Percentiles rank a stretch among this genome's conserved stretches.
Evolutionary conservation across 2,797 vertebrate genomes (phyloP).

Genomic region (Alosa sapidissima): DNA sequence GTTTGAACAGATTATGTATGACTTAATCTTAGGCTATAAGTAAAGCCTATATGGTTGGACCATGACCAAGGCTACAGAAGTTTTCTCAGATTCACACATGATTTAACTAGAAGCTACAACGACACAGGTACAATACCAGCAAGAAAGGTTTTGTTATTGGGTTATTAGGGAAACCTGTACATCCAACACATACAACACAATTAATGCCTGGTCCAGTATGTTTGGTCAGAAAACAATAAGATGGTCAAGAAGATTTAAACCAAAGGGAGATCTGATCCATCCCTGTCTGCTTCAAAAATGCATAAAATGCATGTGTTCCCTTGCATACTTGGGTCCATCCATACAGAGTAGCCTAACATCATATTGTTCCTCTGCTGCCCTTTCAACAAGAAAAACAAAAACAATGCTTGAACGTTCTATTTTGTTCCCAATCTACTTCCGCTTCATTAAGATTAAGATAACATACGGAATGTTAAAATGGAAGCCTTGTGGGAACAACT

Average conservation of each 20-base stretch:
- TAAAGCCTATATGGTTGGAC: not conserved
- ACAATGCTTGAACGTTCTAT: no score
- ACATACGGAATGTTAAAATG: no score
- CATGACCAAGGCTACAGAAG: not conserved
- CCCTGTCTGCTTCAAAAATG: not conserved
- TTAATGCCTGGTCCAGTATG: not conserved
- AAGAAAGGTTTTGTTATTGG: not conserved
- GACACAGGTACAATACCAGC: not conserved
- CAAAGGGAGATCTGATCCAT: not conserved
- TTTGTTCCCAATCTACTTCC: no score
- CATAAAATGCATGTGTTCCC: no score
- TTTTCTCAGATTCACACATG: not conserved
- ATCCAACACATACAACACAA: not conserved
- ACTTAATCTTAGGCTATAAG: not conserved
- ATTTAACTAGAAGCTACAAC: not conserved
- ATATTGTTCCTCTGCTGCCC: no score
- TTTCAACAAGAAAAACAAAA: no score
- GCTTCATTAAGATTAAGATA: no score
- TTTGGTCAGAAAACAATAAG: not conserved
- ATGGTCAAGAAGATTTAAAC: not conserved
- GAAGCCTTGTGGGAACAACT: no score
- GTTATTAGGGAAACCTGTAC: not conserved
- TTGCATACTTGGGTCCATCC: no score
- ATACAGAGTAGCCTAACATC: not conserved
- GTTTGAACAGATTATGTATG: constrained; percentile 50